Conservation (phyloP, 2,888 invertebrate genomes). For the Carabus problematicus region DNA sequence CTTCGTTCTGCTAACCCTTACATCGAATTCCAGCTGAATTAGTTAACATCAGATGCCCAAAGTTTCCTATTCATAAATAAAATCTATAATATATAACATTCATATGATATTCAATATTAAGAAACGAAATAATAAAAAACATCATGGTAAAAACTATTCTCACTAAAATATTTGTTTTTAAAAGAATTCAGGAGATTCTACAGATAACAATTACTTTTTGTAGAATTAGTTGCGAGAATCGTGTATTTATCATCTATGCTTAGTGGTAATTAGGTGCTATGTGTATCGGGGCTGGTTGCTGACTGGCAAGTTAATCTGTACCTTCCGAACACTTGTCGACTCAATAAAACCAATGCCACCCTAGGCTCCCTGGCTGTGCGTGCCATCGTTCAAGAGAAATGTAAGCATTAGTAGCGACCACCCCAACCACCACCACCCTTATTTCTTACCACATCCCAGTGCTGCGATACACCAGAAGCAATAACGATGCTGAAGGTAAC, state of each 20-base stretch:
- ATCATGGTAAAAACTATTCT: too few relatives aligned
- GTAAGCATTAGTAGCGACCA: conserved; percentile 5
- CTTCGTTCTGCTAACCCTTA: too few relatives aligned
- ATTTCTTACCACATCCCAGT: not conserved
- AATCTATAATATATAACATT: too few relatives aligned
- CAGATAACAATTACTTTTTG: not conserved
- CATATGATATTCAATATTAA: too few relatives aligned
- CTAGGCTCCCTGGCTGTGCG: conserved; percentile 9
- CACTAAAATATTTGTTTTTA: too few relatives aligned
- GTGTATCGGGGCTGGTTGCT: conserved; percentile 44
- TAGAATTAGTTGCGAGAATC: not conserved
- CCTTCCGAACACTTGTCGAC: conserved; percentile 50
- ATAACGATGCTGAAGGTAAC: not conserved
- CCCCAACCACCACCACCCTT: not conserved
- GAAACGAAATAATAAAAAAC: too few relatives aligned
- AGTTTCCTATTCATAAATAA: not conserved
- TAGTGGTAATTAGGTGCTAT: not conserved
- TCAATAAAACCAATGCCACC: conserved; percentile 33
- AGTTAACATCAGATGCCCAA: not conserved
- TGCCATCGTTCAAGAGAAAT: conserved; percentile 4
- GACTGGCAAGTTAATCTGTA: conserved; percentile 51
- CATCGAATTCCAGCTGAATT: not conserved
- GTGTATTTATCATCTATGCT: not conserved
- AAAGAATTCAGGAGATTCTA: too few relatives aligned
- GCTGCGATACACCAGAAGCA: not conserved